Base-by-base conservation (phyloP, 1,140 invertebrate genomes). In the Chironomus striatipennis region DNA sequence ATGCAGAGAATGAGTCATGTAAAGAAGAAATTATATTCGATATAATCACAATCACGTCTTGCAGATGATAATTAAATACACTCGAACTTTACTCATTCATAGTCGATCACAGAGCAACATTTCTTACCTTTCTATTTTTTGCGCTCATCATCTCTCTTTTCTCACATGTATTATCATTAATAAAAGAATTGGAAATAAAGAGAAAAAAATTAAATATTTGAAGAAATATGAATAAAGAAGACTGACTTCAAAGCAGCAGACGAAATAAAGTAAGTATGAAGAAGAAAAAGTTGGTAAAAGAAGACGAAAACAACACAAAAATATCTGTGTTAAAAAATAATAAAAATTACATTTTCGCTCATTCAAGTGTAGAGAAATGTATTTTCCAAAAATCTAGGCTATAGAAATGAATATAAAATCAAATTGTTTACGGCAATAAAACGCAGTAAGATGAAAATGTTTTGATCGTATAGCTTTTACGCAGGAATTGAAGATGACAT, bases 121-220 rank as follows among this genome's bases (percentile, higher is more conserved):
- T 34, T 34, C 24, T 2, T 34, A 34, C 47, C 47, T 57, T 57
- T 57, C 47, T 57, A 57, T 57, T 57, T 57, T 57, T 57, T 57
- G 47, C 47, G 47, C n/a, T 57, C 47, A 57, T 57, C 47, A 57
- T 57, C 47, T 57, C 12, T 57, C 20, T 21, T 70, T 70, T 70
- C 65, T 70, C 65, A 70, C 65, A 70, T 70, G 65, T 70, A 70
- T 70, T 70, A 70, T 70, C 65, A 70, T 70, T 70, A 70, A 57
- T n/a, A 10, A 57, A 57, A 57, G 47, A 57, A 57, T 57, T 57
- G 10, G 12, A 57, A 57, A 57, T 57, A n/a, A 57, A 70, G 18
- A 20, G 65, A 70, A 70, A 70, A 17, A 70, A 70, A 70, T 70
- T 70, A 70, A 70, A 70, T 21, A 70, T 70, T 70, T 70, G 18